Evolutionary conservation across 2,113 vertebrate species (phyloP).

Genomic region (Ammodytes dubius): DNA sequence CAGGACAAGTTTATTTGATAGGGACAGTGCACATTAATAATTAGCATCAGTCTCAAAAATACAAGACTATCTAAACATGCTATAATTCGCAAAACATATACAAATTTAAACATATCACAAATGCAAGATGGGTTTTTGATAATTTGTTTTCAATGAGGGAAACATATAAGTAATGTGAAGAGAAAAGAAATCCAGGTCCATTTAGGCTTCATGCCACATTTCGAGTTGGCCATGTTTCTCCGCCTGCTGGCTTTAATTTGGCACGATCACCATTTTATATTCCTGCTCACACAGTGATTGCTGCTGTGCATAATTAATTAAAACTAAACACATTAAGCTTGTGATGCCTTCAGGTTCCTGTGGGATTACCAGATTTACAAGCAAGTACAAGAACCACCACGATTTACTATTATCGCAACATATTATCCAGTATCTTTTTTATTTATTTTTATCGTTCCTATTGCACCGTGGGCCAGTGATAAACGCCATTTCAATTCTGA

Average conservation of each 20-base stretch:
- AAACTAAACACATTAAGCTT: conserved; percentile 14
- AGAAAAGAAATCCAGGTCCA: background rate
- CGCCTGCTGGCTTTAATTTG: conserved; percentile 52
- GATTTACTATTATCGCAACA: background rate
- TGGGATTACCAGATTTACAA: conserved; percentile 19
- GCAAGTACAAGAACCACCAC: background rate
- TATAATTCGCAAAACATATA: too few species aligned
- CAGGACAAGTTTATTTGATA: background rate
- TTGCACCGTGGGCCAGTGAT: too few species aligned
- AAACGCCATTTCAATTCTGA: too few species aligned
- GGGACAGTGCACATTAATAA: too few species aligned
- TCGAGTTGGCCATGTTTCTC: background rate
- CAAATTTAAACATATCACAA: too few species aligned
- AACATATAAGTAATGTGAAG: background rate
- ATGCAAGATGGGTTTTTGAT: too few species aligned
- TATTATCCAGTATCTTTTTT: too few species aligned
- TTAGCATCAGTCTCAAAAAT: too few species aligned
- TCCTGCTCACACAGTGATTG: conserved; percentile 13
- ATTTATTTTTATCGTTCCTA: too few species aligned
- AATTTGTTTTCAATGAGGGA: too few species aligned
- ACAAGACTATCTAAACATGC: too few species aligned
- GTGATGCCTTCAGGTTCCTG: conserved; percentile 24
- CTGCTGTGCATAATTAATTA: conserved; percentile 5
- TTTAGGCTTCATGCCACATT: background rate
- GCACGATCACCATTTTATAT: conserved; percentile 19